A percentile compares a stretch with the other conserved stretches of the same genome.
Conservation (phyloP, 2,797 vertebrate genomes). For the Sebastes kiyomatsui region DNA sequence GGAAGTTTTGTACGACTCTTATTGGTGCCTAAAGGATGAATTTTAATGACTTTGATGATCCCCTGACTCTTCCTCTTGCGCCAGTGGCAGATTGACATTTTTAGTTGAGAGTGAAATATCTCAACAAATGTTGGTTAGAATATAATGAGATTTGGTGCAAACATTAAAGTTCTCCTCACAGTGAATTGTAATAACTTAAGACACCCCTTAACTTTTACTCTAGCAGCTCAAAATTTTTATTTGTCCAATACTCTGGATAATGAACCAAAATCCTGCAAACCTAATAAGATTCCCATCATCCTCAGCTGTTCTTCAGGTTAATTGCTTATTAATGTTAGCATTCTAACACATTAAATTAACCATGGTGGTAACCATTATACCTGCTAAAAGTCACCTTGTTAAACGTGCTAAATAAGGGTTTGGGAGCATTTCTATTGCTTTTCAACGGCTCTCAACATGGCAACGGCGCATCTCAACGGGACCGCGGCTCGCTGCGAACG, state of each 20-base stretch:
- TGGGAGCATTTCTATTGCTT: too few species aligned
- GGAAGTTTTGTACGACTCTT: background rate
- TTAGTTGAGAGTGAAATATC: background rate
- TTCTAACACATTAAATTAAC: background rate
- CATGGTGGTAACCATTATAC: background rate
- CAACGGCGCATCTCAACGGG: too few species aligned
- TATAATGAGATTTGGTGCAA: background rate
- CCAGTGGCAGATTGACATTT: background rate
- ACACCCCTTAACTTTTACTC: background rate
- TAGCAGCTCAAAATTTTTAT: background rate
- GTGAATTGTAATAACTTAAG: background rate
- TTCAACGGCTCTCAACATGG: too few species aligned
- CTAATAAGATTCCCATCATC: background rate
- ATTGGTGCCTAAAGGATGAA: background rate
- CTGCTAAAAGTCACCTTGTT: background rate
- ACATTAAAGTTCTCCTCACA: background rate
- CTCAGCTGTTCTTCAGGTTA: background rate
- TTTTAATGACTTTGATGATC: background rate
- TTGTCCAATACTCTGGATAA: background rate
- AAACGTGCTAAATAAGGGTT: too few species aligned
- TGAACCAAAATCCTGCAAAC: background rate
- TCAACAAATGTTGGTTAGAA: background rate
- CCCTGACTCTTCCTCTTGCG: background rate
- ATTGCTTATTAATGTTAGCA: background rate
- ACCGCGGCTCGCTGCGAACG: too few species aligned